Evolutionary conservation across 2,113 vertebrate genomes (phyloP).

Genomic region (Xiphias gladius): DNA sequence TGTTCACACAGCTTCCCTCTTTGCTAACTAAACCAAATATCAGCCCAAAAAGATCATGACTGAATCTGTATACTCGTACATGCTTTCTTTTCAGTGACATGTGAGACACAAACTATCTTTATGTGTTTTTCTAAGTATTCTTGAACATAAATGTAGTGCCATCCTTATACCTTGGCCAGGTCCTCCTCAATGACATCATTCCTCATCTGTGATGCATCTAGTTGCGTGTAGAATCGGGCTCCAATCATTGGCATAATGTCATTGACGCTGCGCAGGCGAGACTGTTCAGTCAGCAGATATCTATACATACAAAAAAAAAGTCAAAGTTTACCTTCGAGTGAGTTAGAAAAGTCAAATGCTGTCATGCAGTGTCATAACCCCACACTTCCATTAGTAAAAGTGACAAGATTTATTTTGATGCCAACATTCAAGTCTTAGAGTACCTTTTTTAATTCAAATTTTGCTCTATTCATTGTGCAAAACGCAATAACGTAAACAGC

Average conservation of each 20-base stretch:
- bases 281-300: slow-evolving; percentile 98
- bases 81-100: not conserved
- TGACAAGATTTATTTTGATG: not conserved
- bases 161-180: slow-evolving; percentile 92
- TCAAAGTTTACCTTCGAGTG: not conserved
- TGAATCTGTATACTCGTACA: not conserved
- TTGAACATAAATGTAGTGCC: not conserved
- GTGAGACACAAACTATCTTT: not conserved
- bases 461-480: too few species aligned
- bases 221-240: slow-evolving; percentile 97
- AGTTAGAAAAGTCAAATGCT: not conserved
- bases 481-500: too few species aligned
- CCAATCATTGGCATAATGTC: slow-evolving; percentile 99
- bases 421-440: not conserved
- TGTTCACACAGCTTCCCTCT: slow-evolving; percentile 34
- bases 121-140: not conserved
- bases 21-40: not conserved
- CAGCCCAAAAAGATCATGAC: not conserved
- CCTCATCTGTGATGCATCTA: slow-evolving; percentile 98
- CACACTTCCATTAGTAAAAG: too few species aligned
- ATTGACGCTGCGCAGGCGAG: slow-evolving; percentile 96
- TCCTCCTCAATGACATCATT: slow-evolving; percentile 99
- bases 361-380: too few species aligned
- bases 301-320: slow-evolving; percentile 75
- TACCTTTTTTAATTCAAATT: too few species aligned